Percentiles rank a stretch among this genome's conserved stretches.
Evolutionary conservation across 2,113 vertebrate genomes (phyloP).

Genomic region (Mesitornis unicolor): DNA sequence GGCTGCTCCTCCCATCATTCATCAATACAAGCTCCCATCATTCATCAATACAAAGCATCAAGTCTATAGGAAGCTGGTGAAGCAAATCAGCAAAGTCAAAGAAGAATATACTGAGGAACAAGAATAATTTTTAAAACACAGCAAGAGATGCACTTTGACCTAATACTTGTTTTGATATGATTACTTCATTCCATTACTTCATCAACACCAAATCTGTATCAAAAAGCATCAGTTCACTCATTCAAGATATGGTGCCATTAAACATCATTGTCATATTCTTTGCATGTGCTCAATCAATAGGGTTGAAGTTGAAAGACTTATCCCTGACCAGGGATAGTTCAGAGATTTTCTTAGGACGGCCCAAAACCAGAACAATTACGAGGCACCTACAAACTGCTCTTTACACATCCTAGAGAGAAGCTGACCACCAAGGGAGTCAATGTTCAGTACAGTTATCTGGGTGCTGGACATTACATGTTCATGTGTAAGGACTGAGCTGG

Average conservation of each 20-base stretch:
- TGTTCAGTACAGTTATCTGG: neutral
- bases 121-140: neutral
- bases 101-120: neutral
- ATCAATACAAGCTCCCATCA: neutral
- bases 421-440: neutral
- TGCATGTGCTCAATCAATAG: neutral
- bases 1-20: neutral
- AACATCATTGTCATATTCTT: neutral
- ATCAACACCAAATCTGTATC: neutral
- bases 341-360: neutral
- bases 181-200: neutral
- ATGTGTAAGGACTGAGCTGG: rapidly evolving
- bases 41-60: neutral
- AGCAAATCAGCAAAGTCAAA: neutral
- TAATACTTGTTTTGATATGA: neutral
- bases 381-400: neutral
- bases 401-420: neutral
- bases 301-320: neutral
- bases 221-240: neutral
- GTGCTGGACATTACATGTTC: neutral
- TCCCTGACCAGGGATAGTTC: neutral
- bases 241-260: neutral
- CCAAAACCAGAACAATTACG: neutral
- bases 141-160: neutral
- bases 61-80: neutral